These are phyloP conservation scores for Triplophysa rosa DNA, from an alignment of 2,113 vertebrate genomes.

Conservation along the genomic window DNA sequence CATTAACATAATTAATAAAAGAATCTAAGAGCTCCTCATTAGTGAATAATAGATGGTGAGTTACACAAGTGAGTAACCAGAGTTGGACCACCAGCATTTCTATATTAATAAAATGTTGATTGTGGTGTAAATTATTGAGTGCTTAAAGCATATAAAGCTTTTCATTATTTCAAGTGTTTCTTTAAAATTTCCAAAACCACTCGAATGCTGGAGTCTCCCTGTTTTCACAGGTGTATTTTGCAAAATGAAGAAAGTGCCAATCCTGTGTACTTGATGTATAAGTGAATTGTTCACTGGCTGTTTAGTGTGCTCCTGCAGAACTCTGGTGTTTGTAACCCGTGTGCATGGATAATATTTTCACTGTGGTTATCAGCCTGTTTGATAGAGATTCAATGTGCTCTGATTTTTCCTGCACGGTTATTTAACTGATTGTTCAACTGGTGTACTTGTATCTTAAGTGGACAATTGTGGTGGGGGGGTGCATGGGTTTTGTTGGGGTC, in stretches of 20 bases:
- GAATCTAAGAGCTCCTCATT: neutral
- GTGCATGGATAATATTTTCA: conserved; percentile 39
- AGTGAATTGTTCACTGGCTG: conserved; percentile 21
- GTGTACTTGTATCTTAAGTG: conserved; percentile 39
- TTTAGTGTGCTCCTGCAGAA: conserved; percentile 43
- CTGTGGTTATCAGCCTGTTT: conserved; percentile 31
- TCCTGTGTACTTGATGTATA: conserved; percentile 67
- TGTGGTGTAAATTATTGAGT: conserved; percentile 21
- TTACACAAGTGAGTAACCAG: conserved; percentile 6
- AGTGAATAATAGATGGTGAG: neutral
- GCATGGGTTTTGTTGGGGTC: neutral
- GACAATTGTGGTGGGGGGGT: conserved; percentile 11
- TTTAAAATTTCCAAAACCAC: conserved; percentile 45
- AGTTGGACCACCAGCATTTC: neutral
- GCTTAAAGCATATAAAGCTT: conserved; percentile 15
- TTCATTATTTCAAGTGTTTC: conserved; percentile 25
- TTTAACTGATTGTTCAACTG: conserved; percentile 34
- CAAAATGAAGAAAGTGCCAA: conserved; percentile 60
- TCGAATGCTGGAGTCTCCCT: conserved; percentile 60
- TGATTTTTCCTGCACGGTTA: neutral
- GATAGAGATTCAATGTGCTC: conserved; percentile 23
- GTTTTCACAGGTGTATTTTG: conserved; percentile 58
- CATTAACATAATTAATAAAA: neutral
- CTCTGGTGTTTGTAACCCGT: conserved; percentile 41
- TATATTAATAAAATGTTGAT: conserved; percentile 16